These are phyloP conservation scores for Lepetodrilus schrolli DNA, from an alignment of 2,888 invertebrate genomes.

Conservation along the genomic window DNA sequence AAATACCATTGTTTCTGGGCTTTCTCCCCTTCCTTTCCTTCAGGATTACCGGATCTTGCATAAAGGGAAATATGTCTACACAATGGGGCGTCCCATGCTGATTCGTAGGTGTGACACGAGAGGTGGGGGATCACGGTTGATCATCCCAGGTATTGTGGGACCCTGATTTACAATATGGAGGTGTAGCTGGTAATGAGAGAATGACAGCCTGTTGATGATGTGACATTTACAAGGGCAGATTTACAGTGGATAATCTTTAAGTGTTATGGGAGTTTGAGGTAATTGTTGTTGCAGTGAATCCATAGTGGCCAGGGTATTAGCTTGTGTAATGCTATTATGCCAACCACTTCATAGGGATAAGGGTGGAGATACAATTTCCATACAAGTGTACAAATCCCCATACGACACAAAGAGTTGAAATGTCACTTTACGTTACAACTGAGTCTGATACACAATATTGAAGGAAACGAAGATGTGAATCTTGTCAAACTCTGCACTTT, in stretches of 20 bases:
- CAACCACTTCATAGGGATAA: too few species aligned
- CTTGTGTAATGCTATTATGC: too few species aligned
- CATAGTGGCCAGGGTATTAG: too few species aligned
- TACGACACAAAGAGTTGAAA: too few species aligned
- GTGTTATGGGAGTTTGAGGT: conserved; percentile 11
- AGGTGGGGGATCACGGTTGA: neutral
- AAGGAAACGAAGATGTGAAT: too few species aligned
- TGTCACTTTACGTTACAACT: too few species aligned
- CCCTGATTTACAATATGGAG: neutral
- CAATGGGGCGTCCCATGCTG: conserved; percentile 18
- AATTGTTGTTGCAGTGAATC: neutral
- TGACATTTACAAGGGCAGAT: neutral
- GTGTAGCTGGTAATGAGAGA: neutral
- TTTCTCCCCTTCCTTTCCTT: neutral
- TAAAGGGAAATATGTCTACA: neutral
- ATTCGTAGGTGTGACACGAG: neutral
- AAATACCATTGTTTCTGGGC: conserved; percentile 4
- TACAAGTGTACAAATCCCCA: too few species aligned
- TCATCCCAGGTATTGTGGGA: neutral
- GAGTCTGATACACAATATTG: too few species aligned
- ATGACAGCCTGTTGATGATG: neutral
- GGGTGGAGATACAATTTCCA: too few species aligned
- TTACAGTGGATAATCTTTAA: neutral
- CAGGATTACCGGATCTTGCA: neutral
- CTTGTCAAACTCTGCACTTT: too few species aligned